Evolutionary conservation across 1,140 invertebrate genomes (phyloP).

Genomic region (Hylaeus anthracinus): DNA sequence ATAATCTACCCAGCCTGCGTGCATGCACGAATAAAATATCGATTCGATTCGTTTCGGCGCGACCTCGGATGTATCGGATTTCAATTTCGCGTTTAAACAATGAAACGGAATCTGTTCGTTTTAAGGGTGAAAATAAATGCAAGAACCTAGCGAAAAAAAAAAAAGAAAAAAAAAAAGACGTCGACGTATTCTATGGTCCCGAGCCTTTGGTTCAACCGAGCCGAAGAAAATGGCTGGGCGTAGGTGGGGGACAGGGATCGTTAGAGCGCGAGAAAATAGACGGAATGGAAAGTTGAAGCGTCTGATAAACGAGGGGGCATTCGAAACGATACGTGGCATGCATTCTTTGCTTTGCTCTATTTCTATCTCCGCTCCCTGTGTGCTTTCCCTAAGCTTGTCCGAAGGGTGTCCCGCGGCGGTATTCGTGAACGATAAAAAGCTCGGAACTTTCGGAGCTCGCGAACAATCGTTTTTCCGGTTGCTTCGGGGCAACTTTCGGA

Average conservation of each 20-base stretch:
- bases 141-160: background rate
- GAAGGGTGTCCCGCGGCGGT: conserved; percentile 26
- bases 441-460: conserved; percentile 42
- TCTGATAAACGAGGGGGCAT: conserved; percentile 43
- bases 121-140: background rate
- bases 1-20: too few relatives aligned
- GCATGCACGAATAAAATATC: too few relatives aligned
- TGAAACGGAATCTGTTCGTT: too few relatives aligned
- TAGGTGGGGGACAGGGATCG: conserved; percentile 2
- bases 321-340: conserved; percentile 32
- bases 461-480: conserved; percentile 56
- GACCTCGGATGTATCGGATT: too few relatives aligned
- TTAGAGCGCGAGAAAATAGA: conserved; percentile 43
- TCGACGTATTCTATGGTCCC: background rate
- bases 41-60: too few relatives aligned
- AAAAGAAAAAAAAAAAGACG: background rate
- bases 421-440: conserved; percentile 54
- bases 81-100: too few relatives aligned
- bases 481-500: conserved; percentile 26
- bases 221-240: background rate
- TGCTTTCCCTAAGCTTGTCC: conserved; percentile 12
- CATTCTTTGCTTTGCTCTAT: background rate
- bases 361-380: background rate
- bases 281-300: conserved; percentile 8
- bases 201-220: too few relatives aligned